Evolutionary conservation across 1,140 invertebrate genomes (phyloP).

Genomic region (Geopemphigus sp.): DNA sequence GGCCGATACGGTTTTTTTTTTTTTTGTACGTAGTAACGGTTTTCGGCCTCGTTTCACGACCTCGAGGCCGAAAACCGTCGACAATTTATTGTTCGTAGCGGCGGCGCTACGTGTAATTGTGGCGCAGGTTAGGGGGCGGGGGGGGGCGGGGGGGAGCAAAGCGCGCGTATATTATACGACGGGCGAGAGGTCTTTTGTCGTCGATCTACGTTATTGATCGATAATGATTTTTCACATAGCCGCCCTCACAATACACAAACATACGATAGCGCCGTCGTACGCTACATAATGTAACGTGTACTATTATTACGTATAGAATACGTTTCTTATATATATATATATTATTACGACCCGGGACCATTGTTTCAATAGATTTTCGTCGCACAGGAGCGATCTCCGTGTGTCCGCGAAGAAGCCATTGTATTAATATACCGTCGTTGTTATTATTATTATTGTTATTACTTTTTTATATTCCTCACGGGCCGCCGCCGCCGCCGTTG

Average conservation of each 20-base stretch:
- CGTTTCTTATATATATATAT: not conserved
- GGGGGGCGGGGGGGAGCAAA: too few relatives aligned
- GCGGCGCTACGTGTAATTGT: too few relatives aligned
- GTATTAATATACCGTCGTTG: not conserved
- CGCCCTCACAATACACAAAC: slow-evolving; percentile 39
- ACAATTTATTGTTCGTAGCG: too few relatives aligned
- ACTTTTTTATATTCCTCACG: slow-evolving; percentile 17
- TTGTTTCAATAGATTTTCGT: slow-evolving; percentile 49
- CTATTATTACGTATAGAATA: not conserved
- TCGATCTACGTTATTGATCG: slow-evolving; percentile 7
- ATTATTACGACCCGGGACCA: not conserved
- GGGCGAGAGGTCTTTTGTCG: slow-evolving; percentile 38
- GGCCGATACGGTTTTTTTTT: too few relatives aligned
- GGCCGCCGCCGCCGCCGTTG: not conserved
- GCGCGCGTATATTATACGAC: too few relatives aligned
- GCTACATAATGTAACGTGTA: not conserved
- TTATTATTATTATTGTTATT: slow-evolving; percentile 3
- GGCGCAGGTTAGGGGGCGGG: too few relatives aligned
- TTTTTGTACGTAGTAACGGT: too few relatives aligned
- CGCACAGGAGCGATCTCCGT: slow-evolving; percentile 16
- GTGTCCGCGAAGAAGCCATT: not conserved
- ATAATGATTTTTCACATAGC: slow-evolving; percentile 38
- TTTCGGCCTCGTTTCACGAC: too few relatives aligned
- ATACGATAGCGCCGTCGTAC: not conserved
- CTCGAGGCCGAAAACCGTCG: too few relatives aligned